These are phyloP conservation scores for Agrotis ipsilon DNA, from an alignment of 2,888 invertebrate genomes.

Conservation along the genomic window DNA sequence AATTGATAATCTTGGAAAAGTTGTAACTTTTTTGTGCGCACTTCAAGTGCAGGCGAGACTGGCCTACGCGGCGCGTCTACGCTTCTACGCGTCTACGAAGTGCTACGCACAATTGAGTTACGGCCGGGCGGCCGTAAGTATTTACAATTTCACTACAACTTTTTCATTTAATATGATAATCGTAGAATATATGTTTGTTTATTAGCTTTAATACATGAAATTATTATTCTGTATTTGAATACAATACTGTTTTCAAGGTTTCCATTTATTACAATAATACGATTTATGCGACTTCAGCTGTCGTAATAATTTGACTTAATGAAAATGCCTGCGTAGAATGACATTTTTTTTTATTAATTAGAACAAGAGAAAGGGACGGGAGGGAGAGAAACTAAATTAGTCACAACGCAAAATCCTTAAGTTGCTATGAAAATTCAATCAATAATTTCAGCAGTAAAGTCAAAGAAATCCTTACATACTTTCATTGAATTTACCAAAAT, in stretches of 20 bases:
- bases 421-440: not conserved
- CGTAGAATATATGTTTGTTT: constrained; percentile 32
- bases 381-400: not conserved
- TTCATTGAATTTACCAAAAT: too few species aligned
- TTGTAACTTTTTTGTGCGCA: constrained; percentile 11
- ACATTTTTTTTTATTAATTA: not conserved
- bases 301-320: constrained; percentile 10
- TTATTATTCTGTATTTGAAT: constrained; percentile 63
- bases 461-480: too few species aligned
- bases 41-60: constrained; percentile 4
- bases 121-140: not conserved
- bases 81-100: constrained; percentile 55
- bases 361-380: not conserved
- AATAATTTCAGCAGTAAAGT: not conserved
- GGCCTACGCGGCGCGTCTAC: constrained; percentile 38
- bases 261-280: constrained; percentile 31
- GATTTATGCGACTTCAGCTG: constrained; percentile 2
- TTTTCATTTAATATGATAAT: constrained; percentile 32
- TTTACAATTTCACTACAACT: constrained; percentile 23
- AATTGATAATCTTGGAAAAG: constrained; percentile 22
- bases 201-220: constrained; percentile 49
- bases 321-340: not conserved
- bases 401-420: not conserved
- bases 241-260: constrained; percentile 65
- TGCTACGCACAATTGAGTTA: constrained; percentile 53